Evolutionary conservation across 2,888 invertebrate genomes (phyloP).

Genomic region (Meteorus colon): DNA sequence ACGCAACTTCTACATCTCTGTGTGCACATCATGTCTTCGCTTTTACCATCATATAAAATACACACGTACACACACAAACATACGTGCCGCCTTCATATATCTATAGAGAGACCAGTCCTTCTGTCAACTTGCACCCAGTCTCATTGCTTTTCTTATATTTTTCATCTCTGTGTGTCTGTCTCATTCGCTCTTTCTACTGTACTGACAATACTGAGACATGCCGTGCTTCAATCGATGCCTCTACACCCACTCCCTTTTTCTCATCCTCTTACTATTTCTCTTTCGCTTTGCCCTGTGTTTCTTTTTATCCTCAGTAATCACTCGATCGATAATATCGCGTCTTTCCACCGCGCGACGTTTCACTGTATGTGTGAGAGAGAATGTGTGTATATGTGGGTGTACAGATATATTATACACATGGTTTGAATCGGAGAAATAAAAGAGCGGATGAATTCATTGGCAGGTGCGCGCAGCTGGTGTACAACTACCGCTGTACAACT

Average conservation of each 20-base stretch:
- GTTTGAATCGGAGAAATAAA: not conserved
- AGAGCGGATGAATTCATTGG: conserved; percentile 49
- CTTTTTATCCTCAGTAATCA: conserved; percentile 42
- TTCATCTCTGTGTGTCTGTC: conserved; percentile 26
- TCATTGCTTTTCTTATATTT: not conserved
- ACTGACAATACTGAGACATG: conserved; percentile 36
- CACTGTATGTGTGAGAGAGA: not conserved
- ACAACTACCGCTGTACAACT: conserved; percentile 20
- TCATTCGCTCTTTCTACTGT: conserved; percentile 16
- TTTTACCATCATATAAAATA: conserved; percentile 1
- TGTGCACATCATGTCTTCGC: not conserved
- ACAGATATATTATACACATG: not conserved
- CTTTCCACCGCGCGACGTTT: not conserved
- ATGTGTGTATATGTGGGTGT: not conserved
- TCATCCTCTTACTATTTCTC: not conserved
- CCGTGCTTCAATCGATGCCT: conserved; percentile 36
- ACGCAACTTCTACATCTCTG: conserved; percentile 37
- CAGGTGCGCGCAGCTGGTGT: conserved; percentile 46
- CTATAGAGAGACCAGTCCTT: conserved; percentile 17
- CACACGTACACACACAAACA: not conserved
- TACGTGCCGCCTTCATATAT: too few species aligned
- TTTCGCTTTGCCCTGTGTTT: conserved; percentile 12
- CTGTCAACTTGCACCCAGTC: conserved; percentile 21
- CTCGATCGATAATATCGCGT: conserved; percentile 40
- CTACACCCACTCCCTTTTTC: not conserved